Conservation (phyloP, 2,888 invertebrate genomes). For the Drosophila vallismaia region DNA sequence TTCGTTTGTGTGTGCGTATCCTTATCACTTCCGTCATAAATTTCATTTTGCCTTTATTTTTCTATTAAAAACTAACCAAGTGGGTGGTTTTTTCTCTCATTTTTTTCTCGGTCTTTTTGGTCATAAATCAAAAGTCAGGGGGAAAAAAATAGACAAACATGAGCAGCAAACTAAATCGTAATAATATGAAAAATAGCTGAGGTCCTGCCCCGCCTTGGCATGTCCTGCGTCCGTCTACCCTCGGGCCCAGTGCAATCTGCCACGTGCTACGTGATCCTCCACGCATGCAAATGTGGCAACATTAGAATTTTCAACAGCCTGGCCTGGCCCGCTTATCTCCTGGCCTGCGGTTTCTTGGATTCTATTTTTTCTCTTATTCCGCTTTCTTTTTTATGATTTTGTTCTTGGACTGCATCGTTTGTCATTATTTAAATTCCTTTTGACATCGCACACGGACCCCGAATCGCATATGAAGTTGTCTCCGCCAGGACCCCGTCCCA, state of each 20-base stretch:
- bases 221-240: slow-evolving; percentile 3
- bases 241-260: slow-evolving; percentile 67
- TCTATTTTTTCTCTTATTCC: slow-evolving; percentile 25
- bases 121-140: slow-evolving; percentile 66
- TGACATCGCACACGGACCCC: slow-evolving; percentile 74
- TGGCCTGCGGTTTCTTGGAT: slow-evolving; percentile 33
- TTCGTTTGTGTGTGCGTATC: slow-evolving; percentile 40
- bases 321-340: slow-evolving; percentile 11
- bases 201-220: neutral
- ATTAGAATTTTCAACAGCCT: slow-evolving; percentile 82
- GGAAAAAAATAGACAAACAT: slow-evolving; percentile 30
- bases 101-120: slow-evolving; percentile 19
- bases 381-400: neutral
- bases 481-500: slow-evolving; percentile 25
- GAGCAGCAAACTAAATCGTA: slow-evolving; percentile 60
- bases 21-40: slow-evolving; percentile 84
- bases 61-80: slow-evolving; percentile 79
- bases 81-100: neutral
- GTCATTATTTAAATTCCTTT: slow-evolving; percentile 82
- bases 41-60: slow-evolving; percentile 82
- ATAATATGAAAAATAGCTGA: slow-evolving; percentile 61
- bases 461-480: slow-evolving; percentile 73
- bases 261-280: slow-evolving; percentile 75
- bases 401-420: slow-evolving; percentile 71
- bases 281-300: slow-evolving; percentile 76